Percentiles rank a stretch among this genome's conserved stretches.
These are phyloP conservation scores for Drosophila trapezifrons DNA, from an alignment of 1,140 invertebrate species.

Conservation along the genomic window DNA sequence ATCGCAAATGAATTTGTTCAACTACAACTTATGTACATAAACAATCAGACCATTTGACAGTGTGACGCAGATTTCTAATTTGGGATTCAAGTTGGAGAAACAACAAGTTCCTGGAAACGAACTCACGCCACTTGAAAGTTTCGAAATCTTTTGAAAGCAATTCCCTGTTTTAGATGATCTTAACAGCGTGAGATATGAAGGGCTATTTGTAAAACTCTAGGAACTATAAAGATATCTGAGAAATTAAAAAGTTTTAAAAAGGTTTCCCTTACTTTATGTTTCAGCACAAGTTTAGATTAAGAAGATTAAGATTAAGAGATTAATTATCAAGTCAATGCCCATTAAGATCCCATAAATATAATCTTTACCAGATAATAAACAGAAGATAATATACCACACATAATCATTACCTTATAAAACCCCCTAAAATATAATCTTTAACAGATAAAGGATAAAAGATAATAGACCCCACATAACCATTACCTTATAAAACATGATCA, in stretches of 20 bases:
- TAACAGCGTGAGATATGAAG: not conserved
- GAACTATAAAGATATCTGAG: not conserved
- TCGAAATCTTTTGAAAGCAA: conserved; percentile 6
- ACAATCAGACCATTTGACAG: conserved; percentile 31
- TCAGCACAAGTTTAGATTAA: too few species aligned
- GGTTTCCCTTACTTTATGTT: not conserved
- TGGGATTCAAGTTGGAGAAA: conserved; percentile 28
- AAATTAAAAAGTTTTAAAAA: not conserved
- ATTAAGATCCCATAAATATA: not conserved
- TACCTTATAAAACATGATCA: not conserved
- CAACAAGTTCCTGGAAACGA: conserved; percentile 19
- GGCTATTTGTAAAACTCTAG: not conserved
- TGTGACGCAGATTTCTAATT: conserved; percentile 43
- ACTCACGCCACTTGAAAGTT: conserved; percentile 15
- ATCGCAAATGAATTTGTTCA: conserved; percentile 70
- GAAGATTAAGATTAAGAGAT: too few species aligned
- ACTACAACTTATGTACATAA: conserved; percentile 50
- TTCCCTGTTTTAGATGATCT: conserved; percentile 1
- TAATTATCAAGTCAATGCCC: too few species aligned
- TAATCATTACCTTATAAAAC: not conserved
- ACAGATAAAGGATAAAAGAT: not conserved
- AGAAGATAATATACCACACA: not conserved
- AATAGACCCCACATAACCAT: too few species aligned
- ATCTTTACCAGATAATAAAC: not conserved
- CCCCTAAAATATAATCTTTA: not conserved